Evolutionary conservation across 1,140 invertebrate genomes (phyloP).

Genomic region (Drosophila parabipectinata): DNA sequence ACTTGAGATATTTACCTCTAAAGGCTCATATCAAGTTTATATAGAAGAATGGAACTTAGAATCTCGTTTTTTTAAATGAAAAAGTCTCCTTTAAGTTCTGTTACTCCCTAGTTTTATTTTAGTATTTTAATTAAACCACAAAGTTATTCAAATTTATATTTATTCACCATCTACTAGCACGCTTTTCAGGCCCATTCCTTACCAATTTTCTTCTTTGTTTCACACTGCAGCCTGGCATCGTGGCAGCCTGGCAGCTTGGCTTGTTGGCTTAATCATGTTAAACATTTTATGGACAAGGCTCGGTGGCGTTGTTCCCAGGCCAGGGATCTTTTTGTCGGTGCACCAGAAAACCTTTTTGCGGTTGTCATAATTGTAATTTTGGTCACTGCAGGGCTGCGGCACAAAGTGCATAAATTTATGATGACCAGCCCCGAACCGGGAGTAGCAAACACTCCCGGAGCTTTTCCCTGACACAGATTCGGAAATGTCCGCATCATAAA

Average conservation of each 20-base stretch:
- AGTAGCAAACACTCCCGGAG: conserved; percentile 13
- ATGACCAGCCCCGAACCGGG: conserved; percentile 38
- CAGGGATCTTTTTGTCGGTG: conserved; percentile 64
- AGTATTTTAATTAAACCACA: neutral
- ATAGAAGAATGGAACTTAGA: too few relatives aligned
- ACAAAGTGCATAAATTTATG: conserved; percentile 77
- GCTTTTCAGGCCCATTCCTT: conserved; percentile 11
- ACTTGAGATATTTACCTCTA: neutral
- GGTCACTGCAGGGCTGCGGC: conserved; percentile 72
- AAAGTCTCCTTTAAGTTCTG: too few relatives aligned
- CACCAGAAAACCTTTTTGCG: conserved; percentile 80
- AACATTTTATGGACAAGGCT: conserved; percentile 72
- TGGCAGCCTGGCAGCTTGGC: neutral
- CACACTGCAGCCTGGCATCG: conserved; percentile 1
- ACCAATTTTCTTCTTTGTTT: conserved; percentile 13
- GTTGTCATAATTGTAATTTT: conserved; percentile 82
- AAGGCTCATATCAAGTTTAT: too few relatives aligned
- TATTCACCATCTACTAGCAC: neutral
- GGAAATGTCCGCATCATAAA: conserved; percentile 54
- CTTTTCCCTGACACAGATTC: conserved; percentile 66
- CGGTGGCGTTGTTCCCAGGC: conserved; percentile 15
- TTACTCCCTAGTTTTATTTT: too few relatives aligned
- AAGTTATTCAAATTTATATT: neutral
- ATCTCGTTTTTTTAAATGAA: too few relatives aligned
- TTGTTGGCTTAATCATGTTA: conserved; percentile 73